Conservation (phyloP, 2,888 invertebrate species). For the Anorthoa munda region DNA sequence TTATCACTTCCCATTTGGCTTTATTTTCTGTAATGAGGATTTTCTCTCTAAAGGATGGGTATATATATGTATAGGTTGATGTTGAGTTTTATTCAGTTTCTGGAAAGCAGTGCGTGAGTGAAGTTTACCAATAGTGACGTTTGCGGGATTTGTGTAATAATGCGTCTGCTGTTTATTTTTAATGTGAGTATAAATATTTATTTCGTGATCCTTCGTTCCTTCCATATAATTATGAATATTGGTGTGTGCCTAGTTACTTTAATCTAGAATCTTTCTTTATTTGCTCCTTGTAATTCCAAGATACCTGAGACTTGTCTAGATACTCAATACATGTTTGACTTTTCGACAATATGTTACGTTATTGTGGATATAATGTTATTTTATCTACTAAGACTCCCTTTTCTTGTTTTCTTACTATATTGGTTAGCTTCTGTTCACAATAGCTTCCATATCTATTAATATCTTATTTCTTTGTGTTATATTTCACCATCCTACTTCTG, state of each 20-base stretch:
- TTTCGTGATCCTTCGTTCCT: neutral
- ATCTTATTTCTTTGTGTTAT: neutral
- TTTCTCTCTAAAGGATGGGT: constrained; percentile 11
- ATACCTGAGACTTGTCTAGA: no score
- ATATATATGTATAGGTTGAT: neutral
- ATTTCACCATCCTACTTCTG: neutral
- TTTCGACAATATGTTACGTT: no score
- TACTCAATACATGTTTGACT: neutral
- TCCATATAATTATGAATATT: neutral
- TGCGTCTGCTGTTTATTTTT: constrained; percentile 46
- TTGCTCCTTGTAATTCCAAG: neutral
- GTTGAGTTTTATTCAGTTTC: constrained; percentile 27
- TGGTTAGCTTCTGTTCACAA: neutral
- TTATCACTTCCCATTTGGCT: constrained; percentile 26
- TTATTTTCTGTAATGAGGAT: constrained; percentile 1
- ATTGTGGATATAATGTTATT: no score
- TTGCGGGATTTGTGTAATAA: constrained; percentile 10
- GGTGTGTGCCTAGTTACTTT: neutral
- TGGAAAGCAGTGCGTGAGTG: neutral
- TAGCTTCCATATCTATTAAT: neutral
- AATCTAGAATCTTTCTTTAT: neutral
- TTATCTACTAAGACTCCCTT: no score
- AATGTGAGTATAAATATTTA: constrained; percentile 55
- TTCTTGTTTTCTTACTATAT: no score
- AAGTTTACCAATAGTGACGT: neutral